These are phyloP conservation scores for Agrilus mali DNA, from an alignment of 2,888 invertebrate genomes.

Conservation along the genomic window DNA sequence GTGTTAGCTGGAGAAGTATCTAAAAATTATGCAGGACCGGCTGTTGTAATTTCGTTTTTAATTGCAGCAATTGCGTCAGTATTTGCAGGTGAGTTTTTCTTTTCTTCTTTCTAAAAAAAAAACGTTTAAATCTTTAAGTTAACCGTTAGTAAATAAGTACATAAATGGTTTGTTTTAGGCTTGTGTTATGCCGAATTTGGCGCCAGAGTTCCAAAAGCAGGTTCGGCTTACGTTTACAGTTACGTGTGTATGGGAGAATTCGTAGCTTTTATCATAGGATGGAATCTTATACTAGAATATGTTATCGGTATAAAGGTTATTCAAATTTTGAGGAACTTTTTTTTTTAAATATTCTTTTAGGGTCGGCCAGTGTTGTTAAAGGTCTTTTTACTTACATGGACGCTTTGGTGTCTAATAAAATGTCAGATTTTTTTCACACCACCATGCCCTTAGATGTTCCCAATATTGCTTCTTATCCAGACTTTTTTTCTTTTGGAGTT, in stretches of 20 bases:
- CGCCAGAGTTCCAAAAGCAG: constrained; percentile 77
- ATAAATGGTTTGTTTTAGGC: constrained; percentile 36
- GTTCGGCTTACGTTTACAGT: constrained; percentile 88
- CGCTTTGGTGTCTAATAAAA: constrained; percentile 49
- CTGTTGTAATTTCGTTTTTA: constrained; percentile 76
- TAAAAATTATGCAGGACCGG: constrained; percentile 70
- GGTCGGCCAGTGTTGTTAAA: constrained; percentile 73
- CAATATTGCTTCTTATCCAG: constrained; percentile 59
- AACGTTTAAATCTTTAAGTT: constrained; percentile 1
- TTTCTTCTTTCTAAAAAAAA: no score
- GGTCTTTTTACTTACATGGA: constrained; percentile 71
- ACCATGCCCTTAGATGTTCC: constrained; percentile 53
- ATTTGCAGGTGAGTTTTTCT: constrained; percentile 57
- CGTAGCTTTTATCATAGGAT: constrained; percentile 82
- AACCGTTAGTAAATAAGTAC: no score
- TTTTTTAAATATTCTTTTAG: constrained; percentile 32
- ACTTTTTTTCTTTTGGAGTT: constrained; percentile 62
- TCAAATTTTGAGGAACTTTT: not conserved
- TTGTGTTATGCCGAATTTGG: constrained; percentile 89
- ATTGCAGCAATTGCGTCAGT: constrained; percentile 83
- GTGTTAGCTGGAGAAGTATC: constrained; percentile 79
- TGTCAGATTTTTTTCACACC: constrained; percentile 47
- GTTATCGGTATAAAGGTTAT: constrained; percentile 50
- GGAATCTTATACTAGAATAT: constrained; percentile 87
- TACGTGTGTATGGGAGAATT: constrained; percentile 89